Evolutionary conservation across 1,140 invertebrate genomes (phyloP), one percentile per base, ranked within the genome.

Genomic region (Drosophila sulfurigaster): DNA sequence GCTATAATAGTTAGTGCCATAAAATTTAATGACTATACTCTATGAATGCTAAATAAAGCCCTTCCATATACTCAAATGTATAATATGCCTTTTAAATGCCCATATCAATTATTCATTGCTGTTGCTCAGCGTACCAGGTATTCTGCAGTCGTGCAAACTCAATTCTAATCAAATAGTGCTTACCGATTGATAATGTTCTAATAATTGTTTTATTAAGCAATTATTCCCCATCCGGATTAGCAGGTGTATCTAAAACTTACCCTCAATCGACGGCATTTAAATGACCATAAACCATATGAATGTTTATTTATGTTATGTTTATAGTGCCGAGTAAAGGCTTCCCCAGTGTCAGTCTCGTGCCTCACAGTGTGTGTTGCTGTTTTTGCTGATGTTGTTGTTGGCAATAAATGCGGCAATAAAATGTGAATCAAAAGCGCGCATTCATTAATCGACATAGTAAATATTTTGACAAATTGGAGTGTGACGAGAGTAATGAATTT

Each of bases 381-480:
- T 59, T 28, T n/a, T 69, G 48, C 10, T 38, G 35, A 10, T 38
- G 7, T 58, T 67, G 30, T 58, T 58, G 41, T 15, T 69, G 48
- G 45, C 30, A 43, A 69, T 52, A 62, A 69, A 69, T 43, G 57
- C 57, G 13, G 30, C 32, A 46, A 79, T 58, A 49, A 65, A 72
- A 56, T 28, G 41, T 15, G 45, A 66, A 60, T 49, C 38, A 49
- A 68, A 63, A 38, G 8, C 49, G 20, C 20, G 45, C 32, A 60
- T 32, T 45, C 32, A 51, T 65, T 58, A 45, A 71, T 48, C 28
- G 32, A 28, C 58, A 11, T 72, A 45, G 15, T 78, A 32, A 66
- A 64, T 62, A 57, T 48, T 52, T 68, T 6, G 35, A 68, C 58
- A 79, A 79, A 67, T 79, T 79, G 15, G 35, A 25, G 38, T 45